Conservation (phyloP, 1,140 invertebrate genomes). For the Cherax quadricarinatus region DNA sequence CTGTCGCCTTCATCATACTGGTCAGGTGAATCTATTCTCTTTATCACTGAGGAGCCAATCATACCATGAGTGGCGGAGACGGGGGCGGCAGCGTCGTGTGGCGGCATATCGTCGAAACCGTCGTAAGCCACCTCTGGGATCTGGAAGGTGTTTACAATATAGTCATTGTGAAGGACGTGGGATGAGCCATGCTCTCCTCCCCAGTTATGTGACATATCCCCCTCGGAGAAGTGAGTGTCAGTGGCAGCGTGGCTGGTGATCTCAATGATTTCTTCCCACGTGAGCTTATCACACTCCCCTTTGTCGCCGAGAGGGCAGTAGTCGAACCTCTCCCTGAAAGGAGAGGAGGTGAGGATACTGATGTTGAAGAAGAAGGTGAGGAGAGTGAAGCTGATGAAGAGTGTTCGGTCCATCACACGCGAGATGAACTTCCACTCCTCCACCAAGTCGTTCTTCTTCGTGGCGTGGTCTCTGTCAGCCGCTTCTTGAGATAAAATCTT, state of each 20-base stretch:
- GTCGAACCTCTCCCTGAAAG: conserved; percentile 61
- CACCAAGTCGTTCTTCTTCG: conserved; percentile 28
- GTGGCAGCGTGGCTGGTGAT: conserved; percentile 14
- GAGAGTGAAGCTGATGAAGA: conserved; percentile 68
- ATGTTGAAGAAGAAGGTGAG: conserved; percentile 69
- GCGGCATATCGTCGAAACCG: not conserved
- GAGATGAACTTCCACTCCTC: conserved; percentile 73
- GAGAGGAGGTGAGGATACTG: conserved; percentile 71
- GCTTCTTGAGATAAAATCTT: conserved; percentile 30
- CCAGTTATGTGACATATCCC: not conserved
- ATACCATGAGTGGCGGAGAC: not conserved
- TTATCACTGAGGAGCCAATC: not conserved
- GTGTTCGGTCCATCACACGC: conserved; percentile 68
- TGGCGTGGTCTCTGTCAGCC: not conserved
- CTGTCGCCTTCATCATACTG: not conserved
- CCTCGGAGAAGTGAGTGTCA: not conserved
- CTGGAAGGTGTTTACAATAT: not conserved
- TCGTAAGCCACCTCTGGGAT: not conserved
- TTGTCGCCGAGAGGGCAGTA: conserved; percentile 56
- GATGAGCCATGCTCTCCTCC: not conserved
- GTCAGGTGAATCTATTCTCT: not conserved
- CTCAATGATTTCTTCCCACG: conserved; percentile 21
- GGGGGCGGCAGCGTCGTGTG: not conserved
- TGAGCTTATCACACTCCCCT: conserved; percentile 25
- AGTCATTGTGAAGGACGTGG: not conserved